Conservation (phyloP, 2,797 vertebrate species). For the Phyllotis vaccarum region DNA sequence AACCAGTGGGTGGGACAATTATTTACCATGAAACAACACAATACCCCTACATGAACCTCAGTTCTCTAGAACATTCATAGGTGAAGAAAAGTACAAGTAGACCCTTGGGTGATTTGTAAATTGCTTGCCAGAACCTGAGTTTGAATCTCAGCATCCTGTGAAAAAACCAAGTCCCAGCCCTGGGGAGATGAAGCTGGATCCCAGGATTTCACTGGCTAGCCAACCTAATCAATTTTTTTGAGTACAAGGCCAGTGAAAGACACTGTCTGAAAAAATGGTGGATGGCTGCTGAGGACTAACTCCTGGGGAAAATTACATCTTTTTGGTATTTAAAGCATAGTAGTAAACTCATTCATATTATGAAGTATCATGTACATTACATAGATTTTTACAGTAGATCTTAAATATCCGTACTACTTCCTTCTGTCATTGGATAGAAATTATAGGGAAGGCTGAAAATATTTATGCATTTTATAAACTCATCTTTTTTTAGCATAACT, state of each 20-base stretch:
- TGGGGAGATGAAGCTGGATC: background rate
- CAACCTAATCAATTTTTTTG: background rate
- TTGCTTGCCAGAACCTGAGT: background rate
- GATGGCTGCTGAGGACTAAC: background rate
- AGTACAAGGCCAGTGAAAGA: background rate
- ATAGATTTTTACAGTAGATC: background rate
- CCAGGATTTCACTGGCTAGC: background rate
- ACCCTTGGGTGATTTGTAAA: background rate
- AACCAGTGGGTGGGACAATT: too few species aligned
- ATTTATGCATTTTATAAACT: background rate
- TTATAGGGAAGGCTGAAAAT: background rate
- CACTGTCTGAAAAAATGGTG: background rate
- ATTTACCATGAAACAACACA: too few species aligned
- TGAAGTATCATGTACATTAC: background rate
- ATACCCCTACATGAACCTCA: constrained; percentile 40
- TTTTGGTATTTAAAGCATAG: background rate
- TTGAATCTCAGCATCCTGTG: background rate
- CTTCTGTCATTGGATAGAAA: background rate
- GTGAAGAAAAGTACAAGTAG: background rate
- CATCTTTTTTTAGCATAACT: background rate
- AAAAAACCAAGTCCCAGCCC: background rate
- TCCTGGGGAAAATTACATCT: background rate
- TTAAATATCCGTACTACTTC: background rate
- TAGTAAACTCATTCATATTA: background rate
- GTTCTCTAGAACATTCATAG: constrained; percentile 34